phyloP scores from a whole-genome alignment of 2,888 invertebrate genomes.

The Lithosia quadra region DNA sequence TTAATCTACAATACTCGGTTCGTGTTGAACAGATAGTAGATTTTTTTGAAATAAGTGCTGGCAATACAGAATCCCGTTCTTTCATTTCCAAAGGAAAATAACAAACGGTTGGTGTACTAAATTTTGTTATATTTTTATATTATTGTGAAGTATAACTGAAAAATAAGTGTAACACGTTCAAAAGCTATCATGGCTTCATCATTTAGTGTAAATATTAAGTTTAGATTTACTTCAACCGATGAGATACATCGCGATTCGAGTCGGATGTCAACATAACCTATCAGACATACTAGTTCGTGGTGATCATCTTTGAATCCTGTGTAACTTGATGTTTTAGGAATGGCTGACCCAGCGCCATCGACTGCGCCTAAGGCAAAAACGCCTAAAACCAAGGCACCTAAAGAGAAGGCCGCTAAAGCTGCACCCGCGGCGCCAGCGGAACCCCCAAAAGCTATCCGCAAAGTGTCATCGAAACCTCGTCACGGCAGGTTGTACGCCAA shows the following conservation, averaged over 20 bases:
- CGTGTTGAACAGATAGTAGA: background rate
- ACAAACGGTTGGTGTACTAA: conserved; percentile 76
- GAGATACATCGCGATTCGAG: conserved; percentile 72
- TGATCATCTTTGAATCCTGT: conserved; percentile 34
- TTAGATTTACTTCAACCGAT: conserved; percentile 59
- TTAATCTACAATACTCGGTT: background rate
- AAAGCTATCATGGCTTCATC: conserved; percentile 29
- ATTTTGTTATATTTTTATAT: conserved; percentile 54
- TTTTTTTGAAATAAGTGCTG: conserved; percentile 33
- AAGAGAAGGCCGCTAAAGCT: conserved; percentile 86
- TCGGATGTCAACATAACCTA: conserved; percentile 84
- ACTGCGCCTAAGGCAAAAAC: conserved; percentile 85
- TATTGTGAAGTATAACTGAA: conserved; percentile 35
- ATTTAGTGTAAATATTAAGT: conserved; percentile 37
- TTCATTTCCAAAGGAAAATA: conserved; percentile 76
- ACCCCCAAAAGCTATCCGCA: conserved; percentile 82
- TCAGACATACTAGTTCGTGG: conserved; percentile 37
- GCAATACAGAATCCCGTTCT: conserved; percentile 71
- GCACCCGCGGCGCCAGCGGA: conserved; percentile 86
- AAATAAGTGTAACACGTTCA: conserved; percentile 56
- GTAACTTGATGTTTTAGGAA: conserved; percentile 76
- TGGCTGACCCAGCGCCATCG: conserved; percentile 88
- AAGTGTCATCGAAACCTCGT: conserved; percentile 84
- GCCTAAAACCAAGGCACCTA: conserved; percentile 87
- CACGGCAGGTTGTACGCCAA: conserved; percentile 98